A percentile compares a stretch with the other conserved stretches of the same genome.
Conservation (phyloP, 2,888 invertebrate species). For the Stenodera caucasica region DNA sequence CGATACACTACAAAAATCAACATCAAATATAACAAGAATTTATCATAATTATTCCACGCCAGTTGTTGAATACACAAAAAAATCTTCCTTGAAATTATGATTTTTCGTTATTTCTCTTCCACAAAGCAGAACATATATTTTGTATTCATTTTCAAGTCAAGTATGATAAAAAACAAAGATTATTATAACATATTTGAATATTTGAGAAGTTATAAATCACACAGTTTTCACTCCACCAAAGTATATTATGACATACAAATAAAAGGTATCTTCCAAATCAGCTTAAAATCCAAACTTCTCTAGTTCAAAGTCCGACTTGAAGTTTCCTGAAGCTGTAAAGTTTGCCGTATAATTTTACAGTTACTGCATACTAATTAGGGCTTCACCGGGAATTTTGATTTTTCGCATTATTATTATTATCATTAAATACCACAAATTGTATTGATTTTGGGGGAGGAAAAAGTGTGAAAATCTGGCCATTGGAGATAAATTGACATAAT, state of each 20-base stretch:
- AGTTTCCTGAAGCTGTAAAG: constrained; percentile 8
- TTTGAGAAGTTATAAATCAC: not conserved
- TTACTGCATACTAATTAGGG: constrained; percentile 11
- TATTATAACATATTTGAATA: not conserved
- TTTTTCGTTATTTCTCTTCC: not conserved
- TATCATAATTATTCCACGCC: not conserved
- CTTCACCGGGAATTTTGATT: not conserved
- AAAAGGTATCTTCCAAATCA: not conserved
- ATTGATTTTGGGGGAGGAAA: too few relatives aligned
- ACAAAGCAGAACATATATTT: not conserved
- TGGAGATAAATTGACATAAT: constrained; percentile 12
- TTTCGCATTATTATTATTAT: not conserved
- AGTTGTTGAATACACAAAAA: too few relatives aligned
- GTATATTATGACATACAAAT: not conserved
- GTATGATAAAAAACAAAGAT: not conserved
- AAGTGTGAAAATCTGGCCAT: not conserved
- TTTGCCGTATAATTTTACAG: constrained; percentile 9
- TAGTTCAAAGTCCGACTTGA: constrained; percentile 3
- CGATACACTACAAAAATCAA: not conserved
- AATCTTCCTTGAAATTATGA: too few relatives aligned
- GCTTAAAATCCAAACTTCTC: constrained; percentile 4
- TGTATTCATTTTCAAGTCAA: not conserved
- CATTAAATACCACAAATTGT: too few relatives aligned
- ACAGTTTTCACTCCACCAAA: not conserved
- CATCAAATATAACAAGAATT: not conserved